Evolutionary conservation across 1,140 invertebrate genomes (phyloP).

Genomic region (Cydia fagiglandana): DNA sequence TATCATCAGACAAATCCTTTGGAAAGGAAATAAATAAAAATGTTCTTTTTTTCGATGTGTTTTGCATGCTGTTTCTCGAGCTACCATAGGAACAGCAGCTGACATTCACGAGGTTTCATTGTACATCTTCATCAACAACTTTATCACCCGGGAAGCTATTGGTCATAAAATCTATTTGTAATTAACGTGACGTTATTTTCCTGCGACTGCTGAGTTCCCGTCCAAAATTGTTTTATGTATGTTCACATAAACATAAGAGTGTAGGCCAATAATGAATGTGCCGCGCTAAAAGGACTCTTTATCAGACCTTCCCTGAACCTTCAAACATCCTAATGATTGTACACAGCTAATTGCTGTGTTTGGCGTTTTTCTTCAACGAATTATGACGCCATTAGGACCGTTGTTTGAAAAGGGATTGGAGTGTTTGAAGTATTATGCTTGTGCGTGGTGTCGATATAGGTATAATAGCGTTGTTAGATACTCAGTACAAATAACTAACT

Average conservation of each 20-base stretch:
- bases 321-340: conserved; percentile 5
- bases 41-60: background rate
- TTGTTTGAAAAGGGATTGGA: background rate
- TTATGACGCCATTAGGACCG: background rate
- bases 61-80: background rate
- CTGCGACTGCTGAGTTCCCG: background rate
- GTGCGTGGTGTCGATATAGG: no score
- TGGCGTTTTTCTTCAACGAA: background rate
- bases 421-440: background rate
- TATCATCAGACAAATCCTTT: background rate
- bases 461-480: no score
- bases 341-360: background rate
- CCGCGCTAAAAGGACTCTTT: background rate
- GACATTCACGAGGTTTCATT: no score
- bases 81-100: background rate
- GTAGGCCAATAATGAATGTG: conserved; percentile 13
- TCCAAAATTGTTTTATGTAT: background rate
- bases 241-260: conserved; percentile 2
- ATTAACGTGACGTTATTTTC: no score
- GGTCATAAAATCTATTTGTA: no score
- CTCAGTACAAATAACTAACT: no score
- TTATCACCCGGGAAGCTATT: background rate
- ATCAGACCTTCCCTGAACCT: background rate
- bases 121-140: background rate
- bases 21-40: background rate